Percentiles rank a stretch among this genome's conserved stretches.
These are phyloP conservation scores for Astyanax mexicanus DNA, from an alignment of 2,797 vertebrate species.

Conservation along the genomic window DNA sequence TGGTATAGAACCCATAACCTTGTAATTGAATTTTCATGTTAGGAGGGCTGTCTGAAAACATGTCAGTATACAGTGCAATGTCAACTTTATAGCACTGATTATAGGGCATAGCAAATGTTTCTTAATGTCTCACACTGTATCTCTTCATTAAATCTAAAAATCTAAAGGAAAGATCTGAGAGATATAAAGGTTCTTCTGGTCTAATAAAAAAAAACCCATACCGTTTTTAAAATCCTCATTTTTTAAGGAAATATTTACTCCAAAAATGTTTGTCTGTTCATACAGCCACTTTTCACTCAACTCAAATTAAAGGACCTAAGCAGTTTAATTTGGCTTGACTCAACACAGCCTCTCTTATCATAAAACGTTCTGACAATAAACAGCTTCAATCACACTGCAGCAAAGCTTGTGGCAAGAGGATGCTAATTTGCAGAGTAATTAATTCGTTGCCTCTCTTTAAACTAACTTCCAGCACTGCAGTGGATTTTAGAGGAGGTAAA, in stretches of 20 bases:
- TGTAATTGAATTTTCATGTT: too few relatives aligned
- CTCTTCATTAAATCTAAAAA: too few relatives aligned
- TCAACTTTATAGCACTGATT: too few relatives aligned
- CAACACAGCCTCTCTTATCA: background rate
- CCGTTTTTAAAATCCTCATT: too few relatives aligned
- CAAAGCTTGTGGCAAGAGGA: background rate
- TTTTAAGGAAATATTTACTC: background rate
- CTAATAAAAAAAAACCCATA: too few relatives aligned
- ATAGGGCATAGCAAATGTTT: too few relatives aligned
- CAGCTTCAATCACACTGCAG: background rate
- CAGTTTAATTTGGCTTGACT: conserved; percentile 16
- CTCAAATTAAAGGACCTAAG: background rate
- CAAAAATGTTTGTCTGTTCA: background rate
- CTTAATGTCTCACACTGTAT: too few relatives aligned
- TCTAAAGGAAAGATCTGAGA: background rate
- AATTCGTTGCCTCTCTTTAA: conserved; percentile 7
- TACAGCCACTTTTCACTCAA: background rate
- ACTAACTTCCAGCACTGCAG: background rate
- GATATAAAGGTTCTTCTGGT: too few relatives aligned
- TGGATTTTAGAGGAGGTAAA: conserved; percentile 8
- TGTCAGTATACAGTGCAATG: too few relatives aligned
- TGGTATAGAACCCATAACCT: too few relatives aligned
- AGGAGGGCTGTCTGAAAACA: too few relatives aligned
- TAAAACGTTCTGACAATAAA: conserved; percentile 5
- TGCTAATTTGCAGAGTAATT: conserved; percentile 16